Conservation (phyloP, 2,888 invertebrate genomes). For the Parelbella ahira region DNA sequence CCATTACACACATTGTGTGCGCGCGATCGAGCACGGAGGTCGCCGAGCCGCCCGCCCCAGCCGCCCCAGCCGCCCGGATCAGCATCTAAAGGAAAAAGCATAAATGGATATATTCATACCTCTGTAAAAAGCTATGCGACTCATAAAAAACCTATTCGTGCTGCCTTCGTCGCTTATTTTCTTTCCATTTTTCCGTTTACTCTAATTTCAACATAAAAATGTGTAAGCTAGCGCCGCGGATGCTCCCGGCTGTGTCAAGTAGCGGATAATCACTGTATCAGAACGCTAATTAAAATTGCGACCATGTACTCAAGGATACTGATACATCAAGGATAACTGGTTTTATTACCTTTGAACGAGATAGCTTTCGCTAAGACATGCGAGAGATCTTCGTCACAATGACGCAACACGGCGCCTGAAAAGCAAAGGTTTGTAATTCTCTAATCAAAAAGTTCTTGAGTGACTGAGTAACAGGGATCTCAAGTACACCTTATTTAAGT, state of each 20-base stretch:
- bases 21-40: slow-evolving; percentile 63
- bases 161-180: slow-evolving; percentile 15
- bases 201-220: slow-evolving; percentile 18
- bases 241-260: slow-evolving; percentile 17
- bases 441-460: slow-evolving; percentile 3
- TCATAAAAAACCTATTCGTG: slow-evolving; percentile 22
- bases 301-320: too few species aligned
- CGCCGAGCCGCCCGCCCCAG: too few species aligned
- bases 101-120: slow-evolving; percentile 30
- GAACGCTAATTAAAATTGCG: slow-evolving; percentile 46
- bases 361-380: too few species aligned
- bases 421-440: too few species aligned
- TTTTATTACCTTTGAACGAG: too few species aligned
- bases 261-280: slow-evolving; percentile 33
- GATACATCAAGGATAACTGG: too few species aligned
- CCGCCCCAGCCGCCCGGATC: slow-evolving; percentile 50
- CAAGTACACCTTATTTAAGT: slow-evolving; percentile 41
- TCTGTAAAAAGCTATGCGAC: slow-evolving; percentile 28
- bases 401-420: too few species aligned
- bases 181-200: slow-evolving; percentile 19
- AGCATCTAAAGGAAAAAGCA: slow-evolving; percentile 42
- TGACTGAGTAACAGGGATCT: too few species aligned
- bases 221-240: not conserved
- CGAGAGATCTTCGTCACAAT: too few species aligned
- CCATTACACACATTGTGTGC: slow-evolving; percentile 66